These are phyloP conservation scores for Megalopta genalis DNA, from an alignment of 1,140 invertebrate genomes.

Conservation along the genomic window DNA sequence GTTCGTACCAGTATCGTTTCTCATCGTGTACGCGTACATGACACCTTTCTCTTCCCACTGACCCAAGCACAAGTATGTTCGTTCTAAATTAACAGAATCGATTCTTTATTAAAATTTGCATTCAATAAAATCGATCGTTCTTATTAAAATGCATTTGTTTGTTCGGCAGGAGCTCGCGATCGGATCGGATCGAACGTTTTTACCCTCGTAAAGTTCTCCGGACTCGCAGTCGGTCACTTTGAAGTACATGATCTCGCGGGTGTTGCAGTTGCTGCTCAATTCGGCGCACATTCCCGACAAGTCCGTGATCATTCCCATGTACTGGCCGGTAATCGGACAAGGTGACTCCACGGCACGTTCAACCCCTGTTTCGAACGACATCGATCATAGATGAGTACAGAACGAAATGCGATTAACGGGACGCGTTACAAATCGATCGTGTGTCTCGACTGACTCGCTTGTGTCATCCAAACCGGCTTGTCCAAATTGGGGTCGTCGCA, in stretches of 20 bases:
- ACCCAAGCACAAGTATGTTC: slow-evolving; percentile 86
- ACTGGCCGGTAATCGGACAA: slow-evolving; percentile 87
- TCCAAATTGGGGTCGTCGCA: slow-evolving; percentile 77
- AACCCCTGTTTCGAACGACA: slow-evolving; percentile 76
- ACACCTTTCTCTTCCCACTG: slow-evolving; percentile 86
- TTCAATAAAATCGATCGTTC: no score
- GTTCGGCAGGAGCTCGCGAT: not conserved
- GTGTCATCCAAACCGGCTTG: slow-evolving; percentile 83
- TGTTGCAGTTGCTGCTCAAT: slow-evolving; percentile 86
- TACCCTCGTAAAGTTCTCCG: slow-evolving; percentile 85
- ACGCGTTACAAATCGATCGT: not conserved
- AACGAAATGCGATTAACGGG: not conserved
- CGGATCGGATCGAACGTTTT: slow-evolving; percentile 29
- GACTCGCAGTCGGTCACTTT: slow-evolving; percentile 84
- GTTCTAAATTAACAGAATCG: slow-evolving; percentile 77
- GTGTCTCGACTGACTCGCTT: slow-evolving; percentile 83
- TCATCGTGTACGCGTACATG: slow-evolving; percentile 86
- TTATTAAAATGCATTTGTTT: no score
- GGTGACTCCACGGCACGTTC: slow-evolving; percentile 81
- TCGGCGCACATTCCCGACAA: slow-evolving; percentile 85
- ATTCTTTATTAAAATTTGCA: no score
- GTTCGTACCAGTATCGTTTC: slow-evolving; percentile 83
- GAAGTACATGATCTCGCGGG: slow-evolving; percentile 87
- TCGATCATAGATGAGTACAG: not conserved
- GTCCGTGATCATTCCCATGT: slow-evolving; percentile 85